Percentiles rank a stretch among this genome's conserved stretches.
Conservation (phyloP, 2,888 invertebrate species). For the Cosmopolites sordidus region DNA sequence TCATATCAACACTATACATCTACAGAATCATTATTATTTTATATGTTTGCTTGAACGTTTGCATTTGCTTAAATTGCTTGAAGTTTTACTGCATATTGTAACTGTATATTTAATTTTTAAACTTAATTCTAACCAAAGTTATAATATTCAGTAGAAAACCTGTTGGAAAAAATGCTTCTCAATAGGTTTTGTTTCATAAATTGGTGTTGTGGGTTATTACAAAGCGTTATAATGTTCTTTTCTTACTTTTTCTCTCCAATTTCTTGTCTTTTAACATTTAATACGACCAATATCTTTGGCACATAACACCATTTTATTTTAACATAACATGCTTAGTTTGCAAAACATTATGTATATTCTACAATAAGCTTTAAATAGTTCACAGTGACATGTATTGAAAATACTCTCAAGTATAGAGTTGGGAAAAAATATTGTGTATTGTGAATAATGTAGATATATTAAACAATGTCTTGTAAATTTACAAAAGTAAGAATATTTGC, state of each 20-base stretch:
- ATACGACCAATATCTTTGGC: not conserved
- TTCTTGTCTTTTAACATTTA: not conserved
- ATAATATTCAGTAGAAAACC: not conserved
- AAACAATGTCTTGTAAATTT: too few species aligned
- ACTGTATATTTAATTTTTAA: not conserved
- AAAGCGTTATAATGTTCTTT: constrained; percentile 33
- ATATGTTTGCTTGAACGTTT: constrained; percentile 8
- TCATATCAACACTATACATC: too few species aligned
- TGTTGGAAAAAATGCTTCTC: too few species aligned
- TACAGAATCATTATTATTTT: too few species aligned
- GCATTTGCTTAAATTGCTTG: constrained; percentile 3
- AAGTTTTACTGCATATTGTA: not conserved
- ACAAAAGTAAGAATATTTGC: too few species aligned
- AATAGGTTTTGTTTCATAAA: constrained; percentile 10
- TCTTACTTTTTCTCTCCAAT: too few species aligned
- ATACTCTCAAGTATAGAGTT: too few species aligned
- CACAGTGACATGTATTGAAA: too few species aligned
- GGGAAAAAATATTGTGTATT: too few species aligned
- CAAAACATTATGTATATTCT: too few species aligned
- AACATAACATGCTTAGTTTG: not conserved
- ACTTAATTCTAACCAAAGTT: not conserved
- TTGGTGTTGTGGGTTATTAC: constrained; percentile 33
- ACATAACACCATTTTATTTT: constrained; percentile 8
- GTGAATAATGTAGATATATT: too few species aligned
- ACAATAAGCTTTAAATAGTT: too few species aligned